phyloP scores from a whole-genome alignment of 2,797 vertebrate species.

The Setipinna tenuifilis region DNA sequence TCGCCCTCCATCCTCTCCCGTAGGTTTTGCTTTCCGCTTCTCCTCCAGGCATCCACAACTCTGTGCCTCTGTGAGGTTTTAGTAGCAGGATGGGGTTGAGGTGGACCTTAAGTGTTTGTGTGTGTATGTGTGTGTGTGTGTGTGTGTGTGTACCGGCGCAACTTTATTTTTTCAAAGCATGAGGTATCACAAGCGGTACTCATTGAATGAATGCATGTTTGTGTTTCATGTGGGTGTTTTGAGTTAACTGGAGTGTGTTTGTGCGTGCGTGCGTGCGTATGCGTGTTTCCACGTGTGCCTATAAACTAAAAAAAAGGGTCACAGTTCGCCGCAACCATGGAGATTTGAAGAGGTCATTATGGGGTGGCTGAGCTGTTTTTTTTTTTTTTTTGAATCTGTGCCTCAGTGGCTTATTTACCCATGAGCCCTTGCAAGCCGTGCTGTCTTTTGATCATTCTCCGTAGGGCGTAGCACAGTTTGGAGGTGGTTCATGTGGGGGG shows the following conservation, averaged over 20 bases:
- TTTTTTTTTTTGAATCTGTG: conserved; percentile 66
- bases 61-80: conserved; percentile 61
- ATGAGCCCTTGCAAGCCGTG: conserved; percentile 47
- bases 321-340: conserved; percentile 67
- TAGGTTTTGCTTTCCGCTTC: background rate
- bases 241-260: background rate
- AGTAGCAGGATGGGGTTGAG: conserved; percentile 58
- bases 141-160: background rate
- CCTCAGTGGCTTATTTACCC: conserved; percentile 49
- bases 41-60: conserved; percentile 43
- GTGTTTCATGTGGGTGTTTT: background rate
- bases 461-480: conserved; percentile 74
- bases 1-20: background rate
- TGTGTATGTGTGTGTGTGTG: conserved; percentile 49
- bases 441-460: conserved; percentile 51
- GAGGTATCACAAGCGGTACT: conserved; percentile 12
- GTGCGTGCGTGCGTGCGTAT: conserved; percentile 38
- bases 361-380: conserved; percentile 70
- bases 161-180: background rate
- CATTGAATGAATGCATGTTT: background rate
- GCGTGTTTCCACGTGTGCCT: conserved; percentile 83
- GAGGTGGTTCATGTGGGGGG: conserved; percentile 71
- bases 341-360: conserved; percentile 73
- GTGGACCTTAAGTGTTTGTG: conserved; percentile 54
- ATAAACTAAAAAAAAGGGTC: conserved; percentile 79